Evolutionary conservation across 2,797 vertebrate species (phyloP).

Genomic region (Crax fasciolata): DNA sequence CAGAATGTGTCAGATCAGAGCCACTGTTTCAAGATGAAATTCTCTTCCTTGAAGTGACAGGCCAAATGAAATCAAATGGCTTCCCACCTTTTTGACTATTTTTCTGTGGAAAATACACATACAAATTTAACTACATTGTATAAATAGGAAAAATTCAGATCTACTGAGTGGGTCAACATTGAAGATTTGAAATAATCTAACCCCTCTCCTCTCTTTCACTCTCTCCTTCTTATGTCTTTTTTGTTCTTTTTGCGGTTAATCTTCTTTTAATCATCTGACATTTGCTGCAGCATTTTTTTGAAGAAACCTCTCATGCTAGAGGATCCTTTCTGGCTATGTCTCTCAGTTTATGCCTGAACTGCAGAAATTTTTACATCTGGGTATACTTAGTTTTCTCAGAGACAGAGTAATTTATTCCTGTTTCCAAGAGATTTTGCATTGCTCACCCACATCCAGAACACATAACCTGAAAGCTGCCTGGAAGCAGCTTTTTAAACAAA

Average conservation of each 20-base stretch:
- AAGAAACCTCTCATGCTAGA: not conserved
- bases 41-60: not conserved
- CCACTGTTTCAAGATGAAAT: not conserved
- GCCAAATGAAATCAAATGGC: not conserved
- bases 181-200: not conserved
- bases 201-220: not conserved
- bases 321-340: not conserved
- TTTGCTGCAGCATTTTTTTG: not conserved
- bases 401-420: not conserved
- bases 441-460: not conserved
- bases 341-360: not conserved
- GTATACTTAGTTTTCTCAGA: not conserved
- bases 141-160: not conserved
- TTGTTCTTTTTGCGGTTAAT: not conserved
- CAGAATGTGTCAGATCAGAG: not conserved
- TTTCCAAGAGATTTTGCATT: not conserved
- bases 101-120: not conserved
- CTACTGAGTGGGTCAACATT: not conserved
- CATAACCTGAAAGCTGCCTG: not conserved
- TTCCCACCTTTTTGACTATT: not conserved
- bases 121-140: not conserved
- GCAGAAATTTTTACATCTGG: not conserved
- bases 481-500: slow-evolving; percentile 25
- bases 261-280: not conserved
- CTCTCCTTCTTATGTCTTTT: not conserved